Percentiles rank a stretch among this genome's conserved stretches.
phyloP scores from a whole-genome alignment of 2,113 vertebrate genomes.

The Phrynocephalus versicolor region DNA sequence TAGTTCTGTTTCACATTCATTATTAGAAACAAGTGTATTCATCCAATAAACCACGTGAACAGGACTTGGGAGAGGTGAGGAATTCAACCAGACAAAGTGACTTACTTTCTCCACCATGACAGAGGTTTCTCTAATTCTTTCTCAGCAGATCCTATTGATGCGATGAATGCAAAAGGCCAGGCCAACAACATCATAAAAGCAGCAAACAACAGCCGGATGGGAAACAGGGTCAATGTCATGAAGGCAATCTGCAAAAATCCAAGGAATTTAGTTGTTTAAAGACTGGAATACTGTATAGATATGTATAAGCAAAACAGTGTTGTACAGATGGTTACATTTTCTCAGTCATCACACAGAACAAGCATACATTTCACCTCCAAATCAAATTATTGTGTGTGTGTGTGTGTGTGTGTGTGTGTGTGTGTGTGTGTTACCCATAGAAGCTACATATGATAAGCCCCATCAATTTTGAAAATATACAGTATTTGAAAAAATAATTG shows the following conservation, averaged over 20 bases:
- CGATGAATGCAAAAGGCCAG: slow-evolving; percentile 93
- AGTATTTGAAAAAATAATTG: too few species aligned
- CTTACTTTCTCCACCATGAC: slow-evolving; percentile 89
- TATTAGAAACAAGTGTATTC: neutral
- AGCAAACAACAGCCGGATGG: slow-evolving; percentile 89
- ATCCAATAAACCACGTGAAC: slow-evolving; percentile 10
- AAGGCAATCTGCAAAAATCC: slow-evolving; percentile 83
- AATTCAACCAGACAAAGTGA: slow-evolving; percentile 26
- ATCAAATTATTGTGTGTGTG: neutral
- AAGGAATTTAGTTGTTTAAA: slow-evolving; percentile 51
- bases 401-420: too few species aligned
- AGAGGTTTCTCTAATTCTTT: slow-evolving; percentile 81
- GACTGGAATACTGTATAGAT: neutral
- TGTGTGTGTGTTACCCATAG: too few species aligned
- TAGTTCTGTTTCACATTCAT: neutral
- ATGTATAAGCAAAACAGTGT: neutral
- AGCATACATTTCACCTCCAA: neutral
- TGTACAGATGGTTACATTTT: neutral
- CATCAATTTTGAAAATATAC: too few species aligned
- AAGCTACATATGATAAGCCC: too few species aligned
- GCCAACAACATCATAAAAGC: slow-evolving; percentile 97
- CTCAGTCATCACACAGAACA: neutral
- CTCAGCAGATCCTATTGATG: slow-evolving; percentile 85
- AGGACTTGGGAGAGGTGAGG: neutral
- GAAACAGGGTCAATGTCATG: slow-evolving; percentile 96